phyloP scores from a whole-genome alignment of 2,797 vertebrate genomes.

The Enteromius viviparus region DNA sequence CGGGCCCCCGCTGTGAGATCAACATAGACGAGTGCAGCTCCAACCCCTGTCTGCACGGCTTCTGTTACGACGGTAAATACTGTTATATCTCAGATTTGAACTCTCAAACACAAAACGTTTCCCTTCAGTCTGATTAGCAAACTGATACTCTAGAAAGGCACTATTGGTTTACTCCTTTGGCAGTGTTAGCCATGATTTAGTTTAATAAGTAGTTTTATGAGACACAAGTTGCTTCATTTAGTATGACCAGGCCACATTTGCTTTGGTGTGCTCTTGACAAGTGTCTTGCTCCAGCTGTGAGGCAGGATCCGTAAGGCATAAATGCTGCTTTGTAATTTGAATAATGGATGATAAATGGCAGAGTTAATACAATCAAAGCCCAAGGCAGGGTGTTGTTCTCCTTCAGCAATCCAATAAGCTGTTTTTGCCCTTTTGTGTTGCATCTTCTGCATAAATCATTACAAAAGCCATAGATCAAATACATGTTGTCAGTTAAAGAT shows the following conservation, averaged over 20 bases:
- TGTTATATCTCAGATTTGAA: conserved; percentile 6
- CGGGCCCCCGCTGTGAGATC: conserved; percentile 83
- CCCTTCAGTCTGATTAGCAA: background rate
- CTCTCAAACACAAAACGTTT: background rate
- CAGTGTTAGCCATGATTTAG: conserved; percentile 65
- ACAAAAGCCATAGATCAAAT: conserved; percentile 62
- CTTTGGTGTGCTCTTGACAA: conserved; percentile 44
- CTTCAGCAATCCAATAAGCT: conserved; percentile 52
- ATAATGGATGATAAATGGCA: conserved; percentile 68
- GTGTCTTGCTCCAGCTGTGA: conserved; percentile 63
- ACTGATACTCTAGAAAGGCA: background rate
- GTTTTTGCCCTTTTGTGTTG: conserved; percentile 47
- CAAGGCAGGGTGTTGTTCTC: conserved; percentile 53
- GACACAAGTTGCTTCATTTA: conserved; percentile 66
- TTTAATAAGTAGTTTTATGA: conserved; percentile 78
- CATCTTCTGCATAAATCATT: conserved; percentile 60
- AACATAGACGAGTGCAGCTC: conserved; percentile 83
- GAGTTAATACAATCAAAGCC: conserved; percentile 67
- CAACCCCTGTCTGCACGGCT: conserved; percentile 80
- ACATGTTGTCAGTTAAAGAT: conserved; percentile 51
- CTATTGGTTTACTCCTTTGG: conserved; percentile 45
- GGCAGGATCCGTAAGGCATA: conserved; percentile 66
- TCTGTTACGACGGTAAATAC: conserved; percentile 82
- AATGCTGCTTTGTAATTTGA: conserved; percentile 67
- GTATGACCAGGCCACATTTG: conserved; percentile 16